Evolutionary conservation across 1,140 invertebrate species (phyloP).

Genomic region (Scylla paramamosain): DNA sequence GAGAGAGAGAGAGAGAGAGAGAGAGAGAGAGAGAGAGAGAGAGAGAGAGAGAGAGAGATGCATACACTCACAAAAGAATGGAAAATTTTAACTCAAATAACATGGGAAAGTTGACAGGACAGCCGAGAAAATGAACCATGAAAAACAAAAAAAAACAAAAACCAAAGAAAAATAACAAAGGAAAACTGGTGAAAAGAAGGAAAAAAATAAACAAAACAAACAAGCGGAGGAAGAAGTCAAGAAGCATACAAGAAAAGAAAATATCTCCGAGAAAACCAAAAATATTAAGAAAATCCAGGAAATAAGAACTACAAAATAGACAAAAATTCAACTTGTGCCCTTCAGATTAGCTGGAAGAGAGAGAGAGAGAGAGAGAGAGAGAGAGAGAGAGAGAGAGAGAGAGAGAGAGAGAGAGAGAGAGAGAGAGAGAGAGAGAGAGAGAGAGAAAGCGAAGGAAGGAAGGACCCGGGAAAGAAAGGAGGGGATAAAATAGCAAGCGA

Average conservation of each 20-base stretch:
- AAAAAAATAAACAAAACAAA: not conserved
- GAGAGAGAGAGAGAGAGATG: constrained; percentile 37
- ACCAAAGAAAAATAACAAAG: no score
- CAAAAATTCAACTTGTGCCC: not conserved
- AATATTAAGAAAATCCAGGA: not conserved
- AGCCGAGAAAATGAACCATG: not conserved
- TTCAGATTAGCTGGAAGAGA: not conserved
- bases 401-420: no score
- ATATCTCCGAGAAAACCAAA: not conserved
- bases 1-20: constrained; percentile 50
- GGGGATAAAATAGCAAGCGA: not conserved
- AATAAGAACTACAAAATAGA: not conserved
- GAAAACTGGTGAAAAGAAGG: not conserved
- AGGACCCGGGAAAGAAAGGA: not conserved
- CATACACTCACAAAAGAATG: no score
- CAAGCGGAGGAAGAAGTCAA: not conserved
- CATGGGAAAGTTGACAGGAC: not conserved
- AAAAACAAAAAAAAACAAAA: not conserved
- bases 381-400: no score
- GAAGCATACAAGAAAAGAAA: no score
- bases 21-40: constrained; percentile 47
- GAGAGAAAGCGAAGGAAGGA: not conserved
- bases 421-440: not conserved
- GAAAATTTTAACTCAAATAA: no score
- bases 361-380: no score